phyloP scores from a whole-genome alignment of 2,888 invertebrate species.

The Tipula confusa region DNA sequence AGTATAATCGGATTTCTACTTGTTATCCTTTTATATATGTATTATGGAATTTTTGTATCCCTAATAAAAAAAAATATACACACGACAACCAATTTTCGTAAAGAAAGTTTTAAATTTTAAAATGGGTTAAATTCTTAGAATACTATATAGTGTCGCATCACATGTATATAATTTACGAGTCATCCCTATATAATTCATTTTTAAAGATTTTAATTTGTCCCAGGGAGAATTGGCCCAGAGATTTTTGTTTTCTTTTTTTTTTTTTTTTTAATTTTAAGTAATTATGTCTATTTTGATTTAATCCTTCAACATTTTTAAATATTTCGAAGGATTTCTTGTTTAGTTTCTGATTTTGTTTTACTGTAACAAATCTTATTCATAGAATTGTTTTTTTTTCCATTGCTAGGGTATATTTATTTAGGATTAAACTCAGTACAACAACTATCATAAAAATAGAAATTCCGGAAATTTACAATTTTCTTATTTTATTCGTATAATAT shows the following conservation, averaged over 20 bases:
- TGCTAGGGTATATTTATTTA: conserved; percentile 3
- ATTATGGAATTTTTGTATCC: not conserved
- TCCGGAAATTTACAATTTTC: not conserved
- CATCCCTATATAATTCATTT: not conserved
- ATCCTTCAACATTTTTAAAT: not conserved
- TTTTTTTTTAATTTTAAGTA: not conserved
- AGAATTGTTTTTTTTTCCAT: not conserved
- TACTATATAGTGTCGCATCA: not conserved
- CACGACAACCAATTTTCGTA: not conserved
- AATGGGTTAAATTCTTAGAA: not conserved
- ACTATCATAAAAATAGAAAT: not conserved
- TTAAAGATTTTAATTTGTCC: not conserved
- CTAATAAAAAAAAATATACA: not conserved
- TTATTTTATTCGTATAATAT: not conserved
- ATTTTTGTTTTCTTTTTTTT: not conserved
- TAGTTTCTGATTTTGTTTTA: not conserved
- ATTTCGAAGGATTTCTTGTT: not conserved
- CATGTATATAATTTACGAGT: not conserved
- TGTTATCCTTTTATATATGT: not conserved
- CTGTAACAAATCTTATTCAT: not conserved
- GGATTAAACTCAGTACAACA: not conserved
- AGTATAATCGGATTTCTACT: not conserved
- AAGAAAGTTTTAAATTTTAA: not conserved
- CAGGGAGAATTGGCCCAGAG: not conserved
- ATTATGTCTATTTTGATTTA: conserved; percentile 12